phyloP scores from a whole-genome alignment of 1,140 invertebrate genomes.

The Mylabris phalerata region DNA sequence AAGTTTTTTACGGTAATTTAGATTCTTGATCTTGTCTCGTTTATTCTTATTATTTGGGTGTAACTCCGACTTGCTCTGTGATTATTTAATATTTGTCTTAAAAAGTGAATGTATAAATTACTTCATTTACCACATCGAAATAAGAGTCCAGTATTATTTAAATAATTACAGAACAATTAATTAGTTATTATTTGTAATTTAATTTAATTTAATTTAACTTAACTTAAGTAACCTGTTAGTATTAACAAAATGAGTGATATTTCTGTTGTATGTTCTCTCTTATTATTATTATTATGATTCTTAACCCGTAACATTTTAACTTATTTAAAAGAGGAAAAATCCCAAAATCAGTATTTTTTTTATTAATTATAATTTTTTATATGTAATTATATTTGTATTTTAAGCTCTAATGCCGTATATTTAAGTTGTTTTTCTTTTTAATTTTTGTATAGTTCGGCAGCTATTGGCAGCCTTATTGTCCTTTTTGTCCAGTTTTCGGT shows the following conservation, averaged over 20 bases:
- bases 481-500: neutral
- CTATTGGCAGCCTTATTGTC: neutral
- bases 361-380: conserved; percentile 28
- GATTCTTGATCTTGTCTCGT: too few species aligned
- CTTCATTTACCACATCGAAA: neutral
- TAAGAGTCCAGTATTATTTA: conserved; percentile 9
- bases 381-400: conserved; percentile 7
- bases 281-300: neutral
- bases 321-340: conserved; percentile 25
- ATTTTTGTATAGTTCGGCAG: conserved; percentile 22
- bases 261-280: conserved; percentile 17
- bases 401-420: conserved; percentile 24
- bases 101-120: neutral
- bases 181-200: conserved; percentile 2
- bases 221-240: conserved; percentile 27
- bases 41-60: too few species aligned
- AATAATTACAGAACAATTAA: conserved; percentile 13
- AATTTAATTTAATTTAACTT: conserved; percentile 1
- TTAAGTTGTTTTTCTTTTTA: conserved; percentile 21
- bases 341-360: conserved; percentile 38
- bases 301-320: conserved; percentile 27
- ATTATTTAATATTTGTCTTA: conserved; percentile 9
- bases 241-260: conserved; percentile 34
- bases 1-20: too few species aligned
- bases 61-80: conserved; percentile 2